A percentile compares a stretch with the other conserved stretches of the same genome.
phyloP scores from a whole-genome alignment of 2,113 vertebrate species.

The Ctenomys sociabilis region DNA sequence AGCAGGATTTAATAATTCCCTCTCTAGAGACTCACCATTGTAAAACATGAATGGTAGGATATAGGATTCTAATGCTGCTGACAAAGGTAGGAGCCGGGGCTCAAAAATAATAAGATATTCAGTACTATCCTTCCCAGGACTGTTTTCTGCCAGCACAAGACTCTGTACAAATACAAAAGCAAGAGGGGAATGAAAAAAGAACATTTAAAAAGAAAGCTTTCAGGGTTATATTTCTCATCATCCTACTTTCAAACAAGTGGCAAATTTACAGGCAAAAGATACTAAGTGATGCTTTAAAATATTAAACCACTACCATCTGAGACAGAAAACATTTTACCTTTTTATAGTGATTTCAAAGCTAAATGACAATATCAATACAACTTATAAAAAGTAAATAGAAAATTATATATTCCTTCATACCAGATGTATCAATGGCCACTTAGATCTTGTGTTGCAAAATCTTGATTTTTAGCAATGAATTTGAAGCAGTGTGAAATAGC shows the following conservation, averaged over 20 bases:
- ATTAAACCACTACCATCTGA: not conserved
- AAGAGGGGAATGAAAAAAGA: constrained; percentile 48
- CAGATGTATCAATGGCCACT: constrained; percentile 20
- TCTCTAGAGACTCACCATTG: constrained; percentile 89
- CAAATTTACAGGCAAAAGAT: not conserved
- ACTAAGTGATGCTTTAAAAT: constrained; percentile 1
- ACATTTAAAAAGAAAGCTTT: constrained; percentile 33
- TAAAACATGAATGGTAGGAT: constrained; percentile 93
- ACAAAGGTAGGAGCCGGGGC: constrained; percentile 80
- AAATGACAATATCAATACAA: constrained; percentile 24
- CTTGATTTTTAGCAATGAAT: constrained; percentile 20
- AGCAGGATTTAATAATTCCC: not conserved
- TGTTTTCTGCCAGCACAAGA: constrained; percentile 92
- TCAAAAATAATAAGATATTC: constrained; percentile 91
- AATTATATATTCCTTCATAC: not conserved
- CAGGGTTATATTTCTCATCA: not conserved
- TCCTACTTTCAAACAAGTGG: constrained; percentile 35
- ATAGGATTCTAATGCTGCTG: constrained; percentile 86
- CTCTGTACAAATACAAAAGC: constrained; percentile 85
- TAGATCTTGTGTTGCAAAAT: constrained; percentile 9
- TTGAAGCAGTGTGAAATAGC: not conserved
- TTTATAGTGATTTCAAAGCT: not conserved
- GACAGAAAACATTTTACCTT: not conserved
- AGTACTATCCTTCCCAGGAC: constrained; percentile 91
- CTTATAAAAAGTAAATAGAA: constrained; percentile 29